Evolutionary conservation across 2,113 vertebrate species (phyloP), one percentile per base, ranked within the genome.

Genomic region (Nansenia antarctica): DNA sequence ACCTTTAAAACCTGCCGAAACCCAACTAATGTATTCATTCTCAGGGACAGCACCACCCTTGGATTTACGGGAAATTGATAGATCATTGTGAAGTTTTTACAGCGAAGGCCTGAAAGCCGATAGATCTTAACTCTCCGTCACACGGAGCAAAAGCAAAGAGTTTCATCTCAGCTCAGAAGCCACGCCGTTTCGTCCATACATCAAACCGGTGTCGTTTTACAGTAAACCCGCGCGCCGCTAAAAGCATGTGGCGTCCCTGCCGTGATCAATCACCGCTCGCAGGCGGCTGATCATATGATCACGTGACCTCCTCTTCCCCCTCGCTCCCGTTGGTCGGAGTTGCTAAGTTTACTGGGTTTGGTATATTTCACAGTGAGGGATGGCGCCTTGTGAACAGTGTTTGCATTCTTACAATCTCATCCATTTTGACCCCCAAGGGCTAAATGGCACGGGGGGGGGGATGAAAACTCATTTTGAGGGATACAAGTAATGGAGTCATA

Each of bases 251-350:
- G 30, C 69, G 31, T 69, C 62, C 35, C 49, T 20, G 14, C 47
- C 29, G 62, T n/a, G 9, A 81, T 84, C 69, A 71, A 63, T 85
- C 74, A 78, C 52, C 47, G 14, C n/a, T 37, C 72, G 72, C 61
- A 49, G 45, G 45, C 45, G n/a, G 45, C 45, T 49, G 45, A 49
- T 49, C 61, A 49, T 32, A 30, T n/a, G 63, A 37, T 63, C 60
- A 55, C 4, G n/a, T 53, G 22, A 27, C 45, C 57, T 69, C 54
- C 57, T n/a, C n/a, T n/a, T n/a, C 35, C 30, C 29, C 70, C 66
- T 18, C 35, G 57, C 27, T 18, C 15, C 26, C 32, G 54, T 49
- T 49, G 45, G 45, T 14, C 9, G n/a, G 45, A 49, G 39, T 11
- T 3, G 39, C 12, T 35, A 35, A 42, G 39, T 42, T 42, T n/a